Base-by-base conservation (phyloP, 1,140 invertebrate species). In the Holcopasites calliopsidis region DNA sequence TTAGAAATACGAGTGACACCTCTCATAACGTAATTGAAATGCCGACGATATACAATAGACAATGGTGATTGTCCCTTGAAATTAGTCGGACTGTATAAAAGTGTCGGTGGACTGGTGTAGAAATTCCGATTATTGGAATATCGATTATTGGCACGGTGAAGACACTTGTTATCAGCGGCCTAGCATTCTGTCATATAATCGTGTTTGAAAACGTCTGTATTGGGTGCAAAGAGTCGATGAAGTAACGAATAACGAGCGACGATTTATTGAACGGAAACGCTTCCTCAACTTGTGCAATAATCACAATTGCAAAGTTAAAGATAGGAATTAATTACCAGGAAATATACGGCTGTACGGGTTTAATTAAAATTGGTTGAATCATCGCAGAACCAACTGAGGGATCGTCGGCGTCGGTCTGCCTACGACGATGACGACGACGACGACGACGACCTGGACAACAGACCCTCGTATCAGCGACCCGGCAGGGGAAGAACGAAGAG, bases 11-110 rank as follows among this genome's bases (percentile, higher is more conserved):
- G 13, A 10, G 23, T 26, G 1, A 23, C 23, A 5, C 6, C 16
- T 18, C 18, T 35, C 10, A 3, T 6, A 3, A 6, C 23, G 23
- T 21, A n/a, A 60, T 77, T 93, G 91, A 3, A 92, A 92, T 8
- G 90, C 90, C 61, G 92, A 94, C 76, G 88, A 94, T 91, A 90
- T n/a, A n/a, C n/a, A n/a, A n/a, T n/a, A n/a, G n/a, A n/a, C n/a
- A n/a, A n/a, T n/a, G 54, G 10, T 38, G 28, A 28, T 40, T 7
- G 49, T 13, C 47, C n/a, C 26, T 47, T 38, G 8, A 18, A 38
- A 18, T 35, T 10, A 26, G 31, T 2, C 26, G 2, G 11, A 38
- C 16, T 52, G 16, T 18, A 52, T 38, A 16, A 3, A 16, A 66
- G 23, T 65, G 33, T 50, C 62, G 50, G 31, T 2, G 58, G 3